Evolutionary conservation across 1,140 invertebrate genomes (phyloP).

Genomic region (Heterodera schachtii): DNA sequence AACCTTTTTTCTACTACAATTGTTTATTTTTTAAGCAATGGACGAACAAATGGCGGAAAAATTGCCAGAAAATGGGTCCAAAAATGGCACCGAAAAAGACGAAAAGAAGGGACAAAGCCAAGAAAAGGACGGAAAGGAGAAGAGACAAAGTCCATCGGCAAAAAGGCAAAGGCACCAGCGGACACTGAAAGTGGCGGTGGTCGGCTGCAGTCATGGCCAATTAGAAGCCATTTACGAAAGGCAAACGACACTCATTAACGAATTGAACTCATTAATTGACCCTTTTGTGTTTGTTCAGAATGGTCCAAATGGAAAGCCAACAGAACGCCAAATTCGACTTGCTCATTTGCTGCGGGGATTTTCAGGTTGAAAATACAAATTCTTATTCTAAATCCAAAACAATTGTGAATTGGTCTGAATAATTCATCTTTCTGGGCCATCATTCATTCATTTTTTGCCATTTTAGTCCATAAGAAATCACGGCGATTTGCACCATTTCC

Average conservation of each 20-base stretch:
- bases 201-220: slow-evolving; percentile 96
- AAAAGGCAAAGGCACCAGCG: slow-evolving; percentile 11
- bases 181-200: slow-evolving; percentile 75
- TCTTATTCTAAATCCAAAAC: too few relatives aligned
- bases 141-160: neutral
- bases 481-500: slow-evolving; percentile 81
- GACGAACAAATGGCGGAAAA: neutral
- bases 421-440: too few relatives aligned
- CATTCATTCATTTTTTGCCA: neutral
- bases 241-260: neutral
- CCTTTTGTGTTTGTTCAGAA: slow-evolving; percentile 12
- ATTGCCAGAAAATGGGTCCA: neutral
- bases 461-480: slow-evolving; percentile 67
- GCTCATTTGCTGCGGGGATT: slow-evolving; percentile 94
- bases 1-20: neutral
- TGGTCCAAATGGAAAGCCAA: slow-evolving; percentile 69
- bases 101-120: neutral
- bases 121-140: neutral
- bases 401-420: too few relatives aligned
- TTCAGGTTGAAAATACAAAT: slow-evolving; percentile 68
- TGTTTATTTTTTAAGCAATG: neutral
- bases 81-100: neutral
- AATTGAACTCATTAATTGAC: neutral
- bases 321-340: slow-evolving; percentile 79
- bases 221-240: slow-evolving; percentile 90